phyloP scores from a whole-genome alignment of 2,797 vertebrate species.

The Coracias cyanogaster region DNA sequence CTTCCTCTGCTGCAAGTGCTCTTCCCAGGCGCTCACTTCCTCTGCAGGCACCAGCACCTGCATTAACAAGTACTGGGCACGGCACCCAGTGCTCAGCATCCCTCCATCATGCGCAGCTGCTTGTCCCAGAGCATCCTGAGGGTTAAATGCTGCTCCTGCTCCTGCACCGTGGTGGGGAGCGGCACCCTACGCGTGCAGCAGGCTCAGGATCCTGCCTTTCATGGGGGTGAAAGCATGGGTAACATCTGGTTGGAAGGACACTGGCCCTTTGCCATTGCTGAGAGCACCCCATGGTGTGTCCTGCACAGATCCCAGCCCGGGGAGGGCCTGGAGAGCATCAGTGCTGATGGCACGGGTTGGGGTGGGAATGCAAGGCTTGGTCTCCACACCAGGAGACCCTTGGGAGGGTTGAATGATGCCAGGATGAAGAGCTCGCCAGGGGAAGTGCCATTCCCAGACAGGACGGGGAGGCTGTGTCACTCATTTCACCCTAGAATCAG shows the following conservation, averaged over 20 bases:
- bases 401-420: not conserved
- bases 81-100: not conserved
- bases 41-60: not conserved
- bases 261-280: not conserved
- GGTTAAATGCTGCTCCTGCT: not conserved
- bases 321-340: not conserved
- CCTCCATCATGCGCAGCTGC: not conserved
- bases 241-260: not conserved
- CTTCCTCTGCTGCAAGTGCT: not conserved
- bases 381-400: not conserved
- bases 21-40: not conserved
- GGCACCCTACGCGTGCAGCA: not conserved
- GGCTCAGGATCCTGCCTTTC: not conserved
- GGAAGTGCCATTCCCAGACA: not conserved
- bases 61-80: not conserved
- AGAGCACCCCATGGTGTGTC: no score
- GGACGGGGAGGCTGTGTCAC: not conserved
- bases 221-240: not conserved
- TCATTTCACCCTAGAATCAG: not conserved
- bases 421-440: not conserved
- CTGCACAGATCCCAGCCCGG: not conserved
- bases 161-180: not conserved
- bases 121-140: not conserved
- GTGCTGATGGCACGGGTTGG: fast-evolving
- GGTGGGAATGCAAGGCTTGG: not conserved